A percentile compares a stretch with the other conserved stretches of the same genome.
Conservation (phyloP, 2,113 vertebrate species). For the Paedocypris sp. region DNA sequence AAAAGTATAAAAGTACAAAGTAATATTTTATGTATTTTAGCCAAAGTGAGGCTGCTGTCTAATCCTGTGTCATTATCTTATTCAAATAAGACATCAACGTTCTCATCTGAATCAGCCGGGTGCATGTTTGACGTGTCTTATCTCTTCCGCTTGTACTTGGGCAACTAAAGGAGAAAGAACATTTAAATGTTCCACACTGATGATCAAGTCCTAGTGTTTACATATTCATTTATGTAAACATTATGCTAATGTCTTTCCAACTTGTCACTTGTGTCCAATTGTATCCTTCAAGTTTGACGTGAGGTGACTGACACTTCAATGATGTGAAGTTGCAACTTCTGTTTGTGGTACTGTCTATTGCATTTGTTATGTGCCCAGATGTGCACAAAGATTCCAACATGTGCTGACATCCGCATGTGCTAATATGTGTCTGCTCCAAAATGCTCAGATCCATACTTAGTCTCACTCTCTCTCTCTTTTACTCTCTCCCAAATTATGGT, state of each 20-base stretch:
- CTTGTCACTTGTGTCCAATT: slow-evolving; percentile 59
- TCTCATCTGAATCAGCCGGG: slow-evolving; percentile 4
- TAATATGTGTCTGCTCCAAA: too few relatives aligned
- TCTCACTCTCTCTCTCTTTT: too few relatives aligned
- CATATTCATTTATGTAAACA: slow-evolving; percentile 65
- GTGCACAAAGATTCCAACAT: too few relatives aligned
- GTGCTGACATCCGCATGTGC: too few relatives aligned
- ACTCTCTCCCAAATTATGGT: too few relatives aligned
- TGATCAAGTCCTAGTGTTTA: slow-evolving; percentile 29
- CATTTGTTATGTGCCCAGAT: slow-evolving; percentile 48
- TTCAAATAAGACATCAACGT: slow-evolving; percentile 29
- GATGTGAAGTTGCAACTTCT: slow-evolving; percentile 54
- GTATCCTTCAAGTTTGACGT: slow-evolving; percentile 65
- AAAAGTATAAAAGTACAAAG: too few relatives aligned
- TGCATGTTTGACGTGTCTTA: slow-evolving; percentile 27
- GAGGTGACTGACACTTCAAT: slow-evolving; percentile 64
- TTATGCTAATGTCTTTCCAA: slow-evolving; percentile 55
- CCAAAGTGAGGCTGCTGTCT: slow-evolving; percentile 21
- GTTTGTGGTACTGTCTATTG: slow-evolving; percentile 48
- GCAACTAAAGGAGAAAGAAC: not conserved
- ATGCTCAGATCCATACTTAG: too few relatives aligned
- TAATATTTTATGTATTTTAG: too few relatives aligned
- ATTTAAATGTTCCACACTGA: slow-evolving; percentile 29
- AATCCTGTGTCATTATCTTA: slow-evolving; percentile 34
- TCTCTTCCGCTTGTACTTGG: slow-evolving; percentile 9